Base-by-base conservation (phyloP, 2,888 invertebrate genomes). In the Conops quadrifasciatus region DNA sequence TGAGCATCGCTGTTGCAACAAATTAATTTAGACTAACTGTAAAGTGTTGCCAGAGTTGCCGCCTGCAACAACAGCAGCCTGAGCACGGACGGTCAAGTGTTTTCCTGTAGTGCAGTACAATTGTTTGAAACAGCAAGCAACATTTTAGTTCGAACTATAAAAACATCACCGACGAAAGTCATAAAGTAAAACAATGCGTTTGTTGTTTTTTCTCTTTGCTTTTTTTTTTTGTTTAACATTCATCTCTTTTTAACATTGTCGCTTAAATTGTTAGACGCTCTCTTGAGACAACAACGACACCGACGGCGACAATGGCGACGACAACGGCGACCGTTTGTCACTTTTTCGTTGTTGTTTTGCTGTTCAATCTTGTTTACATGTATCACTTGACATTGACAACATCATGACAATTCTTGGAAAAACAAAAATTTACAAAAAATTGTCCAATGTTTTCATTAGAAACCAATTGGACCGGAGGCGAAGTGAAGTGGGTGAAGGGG, bases 221-320 rank as follows among this genome's bases (percentile, higher is more conserved):
- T 36, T 9, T 36, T 36, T 43, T 24, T 45, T 13, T n/a, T n/a
- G n/a, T n/a, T n/a, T n/a, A n/a, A n/a, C n/a, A n/a, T n/a, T n/a
- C 47, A 45, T 63, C 28, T 21, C 13, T 36, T 58, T 47, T 59
- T 47, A 43, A 60, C 60, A 68, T 60, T 67, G 58, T 67, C 59
- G 45, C 28, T 68, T 68, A 68, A 60, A 60, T 59, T 68, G 30
- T 49, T 28, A 67, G 21, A 67, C 51, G 62, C 56, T 51, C 81
- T 80, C 65, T 59, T 74, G 73, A 65, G 71, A 59, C 64, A 53
- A 58, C 9, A 36, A 36, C 9, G 58, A 28, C 15, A 16, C 21
- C 13, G 58, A 58, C 58, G 15, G 11, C 24, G 11, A 56, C 21
- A 24, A 19, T 56, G 66, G 58, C 47, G 70, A 66, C 56, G 63